Percentiles rank a stretch among this genome's conserved stretches.
Evolutionary conservation across 2,113 vertebrate genomes (phyloP).

Genomic region (Marmota monax): DNA sequence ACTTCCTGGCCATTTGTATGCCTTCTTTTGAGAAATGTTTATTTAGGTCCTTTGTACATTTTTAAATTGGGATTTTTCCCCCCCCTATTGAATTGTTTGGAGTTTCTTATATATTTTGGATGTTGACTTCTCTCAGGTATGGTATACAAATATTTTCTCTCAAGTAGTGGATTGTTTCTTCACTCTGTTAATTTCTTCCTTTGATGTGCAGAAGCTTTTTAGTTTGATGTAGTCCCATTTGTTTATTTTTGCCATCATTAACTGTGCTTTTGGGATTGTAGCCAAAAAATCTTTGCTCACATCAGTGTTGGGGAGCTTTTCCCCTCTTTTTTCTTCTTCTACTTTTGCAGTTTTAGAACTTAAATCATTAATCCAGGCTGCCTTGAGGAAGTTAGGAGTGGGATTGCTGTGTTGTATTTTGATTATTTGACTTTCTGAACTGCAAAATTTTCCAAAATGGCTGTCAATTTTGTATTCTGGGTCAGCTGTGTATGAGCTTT

Average conservation of each 20-base stretch:
- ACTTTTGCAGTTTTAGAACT: background rate
- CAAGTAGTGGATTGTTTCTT: background rate
- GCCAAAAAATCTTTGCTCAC: background rate
- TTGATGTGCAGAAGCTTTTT: background rate
- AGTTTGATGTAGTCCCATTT: background rate
- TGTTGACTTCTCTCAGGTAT: background rate
- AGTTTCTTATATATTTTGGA: background rate
- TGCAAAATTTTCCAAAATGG: conserved; percentile 19
- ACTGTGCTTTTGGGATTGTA: background rate
- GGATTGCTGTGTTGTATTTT: background rate
- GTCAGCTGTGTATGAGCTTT: background rate
- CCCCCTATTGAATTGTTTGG: background rate
- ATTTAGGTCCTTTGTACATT: background rate
- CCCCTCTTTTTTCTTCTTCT: background rate
- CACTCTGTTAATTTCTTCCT: background rate
- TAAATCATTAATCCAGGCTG: background rate
- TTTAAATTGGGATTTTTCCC: background rate
- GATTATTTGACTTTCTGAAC: conserved; percentile 14
- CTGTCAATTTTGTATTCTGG: background rate
- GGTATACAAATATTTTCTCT: background rate
- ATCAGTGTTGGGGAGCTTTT: background rate
- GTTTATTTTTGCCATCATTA: background rate
- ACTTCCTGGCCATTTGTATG: background rate
- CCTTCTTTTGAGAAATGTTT: background rate
- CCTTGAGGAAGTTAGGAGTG: background rate